Percentiles rank a stretch among this genome's conserved stretches.
phyloP scores from a whole-genome alignment of 2,888 invertebrate genomes.

The Nomada lathburiana region DNA sequence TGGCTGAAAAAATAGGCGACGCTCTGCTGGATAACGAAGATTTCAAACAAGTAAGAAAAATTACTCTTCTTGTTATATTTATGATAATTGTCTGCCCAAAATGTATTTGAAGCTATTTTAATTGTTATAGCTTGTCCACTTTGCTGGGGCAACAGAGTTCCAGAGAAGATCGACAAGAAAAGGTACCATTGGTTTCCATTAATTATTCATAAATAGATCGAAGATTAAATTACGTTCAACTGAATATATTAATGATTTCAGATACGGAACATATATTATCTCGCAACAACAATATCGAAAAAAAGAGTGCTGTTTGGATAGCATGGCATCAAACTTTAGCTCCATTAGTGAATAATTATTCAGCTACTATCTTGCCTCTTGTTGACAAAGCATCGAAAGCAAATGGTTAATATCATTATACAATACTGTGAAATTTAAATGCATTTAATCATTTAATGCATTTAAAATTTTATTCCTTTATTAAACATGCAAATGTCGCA shows the following conservation, averaged over 20 bases:
- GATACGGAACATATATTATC: conserved; percentile 74
- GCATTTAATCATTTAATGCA: background rate
- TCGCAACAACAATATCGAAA: conserved; percentile 64
- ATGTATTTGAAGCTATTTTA: background rate
- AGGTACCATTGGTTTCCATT: conserved; percentile 63
- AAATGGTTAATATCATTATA: conserved; percentile 73
- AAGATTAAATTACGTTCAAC: background rate
- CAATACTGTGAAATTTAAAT: background rate
- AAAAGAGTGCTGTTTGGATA: conserved; percentile 75
- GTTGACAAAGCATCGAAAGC: conserved; percentile 74
- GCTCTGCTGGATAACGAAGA: conserved; percentile 69
- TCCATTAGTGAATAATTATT: conserved; percentile 71
- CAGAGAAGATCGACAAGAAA: conserved; percentile 66
- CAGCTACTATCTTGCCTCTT: conserved; percentile 68
- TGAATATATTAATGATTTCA: conserved; percentile 53
- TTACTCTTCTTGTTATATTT: background rate
- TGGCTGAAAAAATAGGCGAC: conserved; percentile 77
- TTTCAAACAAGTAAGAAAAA: conserved; percentile 68
- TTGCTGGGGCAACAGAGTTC: conserved; percentile 70
- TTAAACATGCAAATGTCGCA: background rate
- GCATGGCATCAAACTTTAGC: conserved; percentile 72
- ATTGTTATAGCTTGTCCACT: conserved; percentile 72
- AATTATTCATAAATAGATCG: background rate
- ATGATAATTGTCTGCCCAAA: background rate
- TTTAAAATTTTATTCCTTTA: conserved; percentile 1